These are phyloP conservation scores for Vultur gryphus DNA, from an alignment of 2,797 vertebrate species.

Conservation along the genomic window DNA sequence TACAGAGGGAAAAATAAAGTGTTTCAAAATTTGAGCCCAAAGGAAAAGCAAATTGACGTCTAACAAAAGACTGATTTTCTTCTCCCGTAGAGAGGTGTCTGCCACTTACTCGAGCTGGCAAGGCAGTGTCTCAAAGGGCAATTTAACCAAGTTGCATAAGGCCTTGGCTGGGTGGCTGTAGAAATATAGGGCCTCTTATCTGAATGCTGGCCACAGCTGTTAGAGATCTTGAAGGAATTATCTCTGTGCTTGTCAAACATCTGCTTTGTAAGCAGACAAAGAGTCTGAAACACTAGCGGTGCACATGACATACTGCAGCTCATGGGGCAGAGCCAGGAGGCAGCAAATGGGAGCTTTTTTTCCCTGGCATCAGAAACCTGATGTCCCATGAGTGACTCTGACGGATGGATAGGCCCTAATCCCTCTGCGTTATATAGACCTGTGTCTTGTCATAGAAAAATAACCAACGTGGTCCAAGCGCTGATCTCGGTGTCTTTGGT, in stretches of 20 bases:
- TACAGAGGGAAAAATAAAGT: neutral
- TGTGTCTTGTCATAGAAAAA: neutral
- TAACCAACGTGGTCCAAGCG: neutral
- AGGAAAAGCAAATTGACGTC: conserved; percentile 1
- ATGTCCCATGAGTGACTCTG: neutral
- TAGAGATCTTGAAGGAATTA: conserved; percentile 60
- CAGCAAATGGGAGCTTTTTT: neutral
- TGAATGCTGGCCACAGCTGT: conserved; percentile 54
- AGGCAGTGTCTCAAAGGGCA: conserved; percentile 47
- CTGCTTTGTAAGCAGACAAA: conserved; percentile 60
- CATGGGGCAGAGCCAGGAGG: neutral
- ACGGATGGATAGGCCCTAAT: neutral
- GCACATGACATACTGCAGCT: neutral
- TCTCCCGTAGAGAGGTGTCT: conserved; percentile 21
- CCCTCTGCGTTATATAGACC: neutral
- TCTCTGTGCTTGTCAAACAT: conserved; percentile 58
- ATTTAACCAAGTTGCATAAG: conserved; percentile 57
- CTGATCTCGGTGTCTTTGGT: conserved; percentile 11
- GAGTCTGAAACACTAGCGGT: neutral
- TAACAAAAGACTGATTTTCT: conserved; percentile 54
- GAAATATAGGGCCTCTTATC: conserved; percentile 59
- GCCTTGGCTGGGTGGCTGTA: conserved; percentile 42
- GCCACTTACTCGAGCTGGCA: conserved; percentile 66
- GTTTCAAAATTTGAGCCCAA: conserved; percentile 53
- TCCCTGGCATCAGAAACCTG: neutral